Conservation (phyloP, 2,888 invertebrate species). For the Hedya salicella region DNA sequence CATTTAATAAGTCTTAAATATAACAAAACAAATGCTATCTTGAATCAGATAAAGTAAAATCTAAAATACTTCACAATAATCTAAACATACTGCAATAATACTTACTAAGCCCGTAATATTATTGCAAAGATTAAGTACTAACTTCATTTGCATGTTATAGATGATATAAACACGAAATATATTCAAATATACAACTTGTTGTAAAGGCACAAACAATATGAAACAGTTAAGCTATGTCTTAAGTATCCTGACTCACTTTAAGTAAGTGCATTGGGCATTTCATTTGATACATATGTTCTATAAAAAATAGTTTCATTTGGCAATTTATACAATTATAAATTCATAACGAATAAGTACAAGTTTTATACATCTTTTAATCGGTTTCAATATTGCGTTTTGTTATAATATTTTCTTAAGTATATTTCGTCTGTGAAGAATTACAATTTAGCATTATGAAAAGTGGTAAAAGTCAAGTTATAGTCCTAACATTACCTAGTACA, state of each 20-base stretch:
- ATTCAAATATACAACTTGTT: slow-evolving; percentile 63
- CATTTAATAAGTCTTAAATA: slow-evolving; percentile 30
- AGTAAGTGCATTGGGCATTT: slow-evolving; percentile 52
- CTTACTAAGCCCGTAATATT: slow-evolving; percentile 59
- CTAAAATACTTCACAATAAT: slow-evolving; percentile 54
- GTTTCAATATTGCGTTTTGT: slow-evolving; percentile 20
- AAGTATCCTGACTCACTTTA: slow-evolving; percentile 49
- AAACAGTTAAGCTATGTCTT: slow-evolving; percentile 53
- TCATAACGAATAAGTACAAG: slow-evolving; percentile 42
- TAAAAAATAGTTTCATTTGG: slow-evolving; percentile 82
- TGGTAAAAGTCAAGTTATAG: slow-evolving; percentile 53
- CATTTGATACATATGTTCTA: slow-evolving; percentile 53
- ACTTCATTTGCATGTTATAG: slow-evolving; percentile 27
- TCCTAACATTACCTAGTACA: slow-evolving; percentile 37
- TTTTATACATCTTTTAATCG: slow-evolving; percentile 29
- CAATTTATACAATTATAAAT: slow-evolving; percentile 68
- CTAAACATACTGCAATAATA: slow-evolving; percentile 63
- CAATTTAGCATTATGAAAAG: slow-evolving; percentile 65
- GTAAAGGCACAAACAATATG: slow-evolving; percentile 81
- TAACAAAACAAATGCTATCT: slow-evolving; percentile 62
- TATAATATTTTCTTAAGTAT: slow-evolving; percentile 36
- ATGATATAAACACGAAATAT: slow-evolving; percentile 53
- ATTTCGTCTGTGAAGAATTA: slow-evolving; percentile 50
- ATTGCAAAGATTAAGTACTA: slow-evolving; percentile 59
- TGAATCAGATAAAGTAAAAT: slow-evolving; percentile 56